Evolutionary conservation across 2,797 vertebrate species (phyloP), one percentile per base, ranked within the genome.

Genomic region (Macropodus opercularis): DNA sequence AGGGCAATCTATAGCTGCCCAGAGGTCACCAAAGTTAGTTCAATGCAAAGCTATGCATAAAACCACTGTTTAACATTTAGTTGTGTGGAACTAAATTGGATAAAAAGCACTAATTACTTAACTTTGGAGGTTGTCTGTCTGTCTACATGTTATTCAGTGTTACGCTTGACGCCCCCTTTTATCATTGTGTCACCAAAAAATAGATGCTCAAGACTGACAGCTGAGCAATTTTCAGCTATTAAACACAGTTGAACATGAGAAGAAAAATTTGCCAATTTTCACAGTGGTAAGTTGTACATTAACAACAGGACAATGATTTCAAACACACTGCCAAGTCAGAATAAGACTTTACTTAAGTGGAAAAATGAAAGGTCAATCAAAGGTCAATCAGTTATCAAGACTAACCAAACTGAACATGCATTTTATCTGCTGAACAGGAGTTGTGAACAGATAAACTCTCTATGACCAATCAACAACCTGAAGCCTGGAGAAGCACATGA

Each of bases 181-280:
- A 15, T 21, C 5, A 19, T 11, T 27, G 19, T 14, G 32, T 15
- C 24, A 17, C 40, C 40, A 32, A 46, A 44, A 57, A 36, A 44
- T 5, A 3, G 7, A 27, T 22, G 38, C 14, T 17, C 5, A 8
- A 39, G 26, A 18, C 10, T 40, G 26, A 53, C 19, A 15, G 24
- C 31, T 23, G 24, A 34, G 32, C 34, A 40, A 26, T 51, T 51
- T 56, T 44, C 39, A 49, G 44, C 39, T 1, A 39, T 63, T n/a
- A 51, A 32, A 51, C 35, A n/a, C 2, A 3, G 36, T 24, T 26
- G 51, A 24, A 9, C 13, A 17, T 5, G 4, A 17, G 51, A 19
- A 46, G 12, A 18, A 34, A 53, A 46, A n/a, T 6, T 13, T 41
- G 22, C 34, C 13, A 24, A 7, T 31, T 24, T 38, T 11, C 18